These are phyloP conservation scores for Psammodynastes pulverulentus DNA, from an alignment of 2,113 vertebrate genomes.

Conservation along the genomic window DNA sequence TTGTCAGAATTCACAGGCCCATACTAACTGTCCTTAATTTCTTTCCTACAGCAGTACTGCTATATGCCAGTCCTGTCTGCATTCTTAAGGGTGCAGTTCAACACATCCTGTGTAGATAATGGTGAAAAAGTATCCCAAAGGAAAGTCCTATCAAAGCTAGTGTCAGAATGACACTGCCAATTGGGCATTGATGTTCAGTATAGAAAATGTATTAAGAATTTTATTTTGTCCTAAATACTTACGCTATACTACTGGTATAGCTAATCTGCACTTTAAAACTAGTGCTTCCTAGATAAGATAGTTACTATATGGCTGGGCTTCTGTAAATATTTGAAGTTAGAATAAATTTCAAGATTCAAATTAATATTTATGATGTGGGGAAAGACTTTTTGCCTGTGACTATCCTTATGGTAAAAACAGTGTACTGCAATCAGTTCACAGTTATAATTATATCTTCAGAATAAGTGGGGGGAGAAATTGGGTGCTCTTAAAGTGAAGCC, in stretches of 20 bases:
- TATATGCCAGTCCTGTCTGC: conserved; percentile 99
- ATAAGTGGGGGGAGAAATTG: conserved; percentile 62
- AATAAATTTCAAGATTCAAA: conserved; percentile 63
- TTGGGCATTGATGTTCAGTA: conserved; percentile 82
- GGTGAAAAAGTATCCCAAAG: conserved; percentile 94
- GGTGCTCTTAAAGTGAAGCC: conserved; percentile 65
- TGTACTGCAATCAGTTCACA: conserved; percentile 66
- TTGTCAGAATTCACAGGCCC: conserved; percentile 97
- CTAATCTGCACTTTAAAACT: conserved; percentile 66
- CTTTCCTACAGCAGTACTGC: conserved; percentile 99
- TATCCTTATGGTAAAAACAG: conserved; percentile 66
- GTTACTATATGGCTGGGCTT: conserved; percentile 71
- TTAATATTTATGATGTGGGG: conserved; percentile 67
- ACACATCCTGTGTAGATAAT: conserved; percentile 99
- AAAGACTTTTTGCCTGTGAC: conserved; percentile 67
- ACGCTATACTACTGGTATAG: conserved; percentile 73
- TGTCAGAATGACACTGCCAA: conserved; percentile 85
- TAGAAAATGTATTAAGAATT: conserved; percentile 74
- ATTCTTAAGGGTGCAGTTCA: conserved; percentile 99
- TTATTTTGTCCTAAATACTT: conserved; percentile 62
- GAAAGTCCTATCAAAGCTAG: conserved; percentile 85
- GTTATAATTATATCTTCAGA: conserved; percentile 61
- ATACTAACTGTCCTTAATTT: conserved; percentile 99
- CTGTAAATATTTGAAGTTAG: conserved; percentile 66
- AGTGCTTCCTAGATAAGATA: conserved; percentile 68